Evolutionary conservation across 2,113 vertebrate species (phyloP).

Genomic region (Dryoscopus gambensis): DNA sequence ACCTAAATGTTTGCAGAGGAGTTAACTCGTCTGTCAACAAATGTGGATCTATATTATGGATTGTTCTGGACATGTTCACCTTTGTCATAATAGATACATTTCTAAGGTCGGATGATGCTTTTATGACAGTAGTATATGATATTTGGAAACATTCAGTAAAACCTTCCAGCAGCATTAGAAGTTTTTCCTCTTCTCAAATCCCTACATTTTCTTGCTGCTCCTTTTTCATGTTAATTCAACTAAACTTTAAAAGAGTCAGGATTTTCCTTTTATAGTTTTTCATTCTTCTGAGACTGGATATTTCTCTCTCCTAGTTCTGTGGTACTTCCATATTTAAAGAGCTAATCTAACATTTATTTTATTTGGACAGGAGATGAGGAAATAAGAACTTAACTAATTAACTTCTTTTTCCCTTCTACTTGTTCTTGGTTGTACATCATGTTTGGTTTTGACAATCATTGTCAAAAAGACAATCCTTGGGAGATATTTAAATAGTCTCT

Average conservation of each 20-base stretch:
- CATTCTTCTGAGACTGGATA: slow-evolving; percentile 16
- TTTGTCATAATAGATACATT: not conserved
- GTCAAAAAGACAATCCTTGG: not conserved
- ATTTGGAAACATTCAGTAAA: not conserved
- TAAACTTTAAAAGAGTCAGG: not conserved
- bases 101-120: not conserved
- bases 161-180: not conserved
- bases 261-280: not conserved
- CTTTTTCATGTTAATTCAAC: not conserved
- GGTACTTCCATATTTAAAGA: not conserved
- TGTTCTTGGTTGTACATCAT: not conserved
- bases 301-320: slow-evolving; percentile 13
- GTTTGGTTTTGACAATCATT: not conserved
- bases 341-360: not conserved
- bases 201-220: not conserved
- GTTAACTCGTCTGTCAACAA: not conserved
- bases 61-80: not conserved
- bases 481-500: not conserved
- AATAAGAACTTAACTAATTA: not conserved
- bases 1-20: not conserved
- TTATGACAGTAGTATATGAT: not conserved
- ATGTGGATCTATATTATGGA: not conserved
- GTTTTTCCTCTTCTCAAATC: not conserved
- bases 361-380: not conserved
- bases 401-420: not conserved